Conservation (phyloP, 1,140 invertebrate species). For the Bemisia tabaci region DNA sequence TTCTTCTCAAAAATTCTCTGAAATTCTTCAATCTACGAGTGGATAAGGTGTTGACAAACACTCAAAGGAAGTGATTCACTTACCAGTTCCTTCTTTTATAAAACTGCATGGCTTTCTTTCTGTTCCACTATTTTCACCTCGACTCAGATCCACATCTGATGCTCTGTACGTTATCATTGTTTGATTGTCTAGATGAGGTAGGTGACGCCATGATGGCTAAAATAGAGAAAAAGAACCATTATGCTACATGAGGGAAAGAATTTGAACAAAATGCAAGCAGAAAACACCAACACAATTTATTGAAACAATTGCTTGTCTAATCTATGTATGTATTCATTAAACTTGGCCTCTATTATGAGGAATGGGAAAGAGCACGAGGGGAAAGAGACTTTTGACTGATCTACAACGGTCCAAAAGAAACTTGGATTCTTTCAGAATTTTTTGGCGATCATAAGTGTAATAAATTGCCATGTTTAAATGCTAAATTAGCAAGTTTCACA, state of each 20-base stretch:
- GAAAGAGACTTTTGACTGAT: no score
- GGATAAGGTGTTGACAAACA: no score
- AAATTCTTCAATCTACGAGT: no score
- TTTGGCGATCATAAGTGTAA: no score
- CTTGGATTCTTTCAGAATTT: no score
- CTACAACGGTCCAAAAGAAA: no score
- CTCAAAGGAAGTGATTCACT: no score
- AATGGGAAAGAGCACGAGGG: no score
- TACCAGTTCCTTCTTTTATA: conserved; percentile 59
- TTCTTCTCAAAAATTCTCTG: no score
- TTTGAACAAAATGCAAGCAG: neutral
- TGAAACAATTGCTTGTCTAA: conserved; percentile 6
- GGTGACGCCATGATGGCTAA: conserved; percentile 81
- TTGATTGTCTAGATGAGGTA: conserved; percentile 55
- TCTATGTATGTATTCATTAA: neutral
- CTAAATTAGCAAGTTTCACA: no score
- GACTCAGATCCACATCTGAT: conserved; percentile 73
- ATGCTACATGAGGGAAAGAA: neutral
- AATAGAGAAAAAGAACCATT: conserved; percentile 18
- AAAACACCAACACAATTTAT: neutral
- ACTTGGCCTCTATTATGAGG: no score
- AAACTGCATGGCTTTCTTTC: conserved; percentile 56
- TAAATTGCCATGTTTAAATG: no score
- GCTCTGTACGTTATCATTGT: conserved; percentile 84
- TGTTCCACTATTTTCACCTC: conserved; percentile 30